Evolutionary conservation across 2,113 vertebrate species (phyloP).

Genomic region (Oceanodroma tethys): DNA sequence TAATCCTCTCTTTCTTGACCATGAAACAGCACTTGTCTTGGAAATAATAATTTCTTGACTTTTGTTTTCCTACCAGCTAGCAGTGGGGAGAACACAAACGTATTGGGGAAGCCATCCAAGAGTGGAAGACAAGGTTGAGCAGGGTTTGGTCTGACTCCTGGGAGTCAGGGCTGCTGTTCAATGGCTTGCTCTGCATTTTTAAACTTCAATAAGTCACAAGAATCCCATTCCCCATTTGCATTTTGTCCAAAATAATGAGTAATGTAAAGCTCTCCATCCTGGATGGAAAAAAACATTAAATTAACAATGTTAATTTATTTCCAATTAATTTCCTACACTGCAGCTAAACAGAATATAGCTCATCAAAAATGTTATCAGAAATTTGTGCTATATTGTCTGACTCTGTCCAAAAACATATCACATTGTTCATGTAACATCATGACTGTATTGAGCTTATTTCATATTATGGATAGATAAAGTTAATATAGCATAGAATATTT

Average conservation of each 20-base stretch:
- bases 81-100: background rate
- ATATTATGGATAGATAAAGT: background rate
- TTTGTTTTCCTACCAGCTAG: background rate
- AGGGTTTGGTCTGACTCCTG: background rate
- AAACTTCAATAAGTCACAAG: background rate
- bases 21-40: background rate
- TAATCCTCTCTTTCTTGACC: background rate
- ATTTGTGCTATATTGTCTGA: background rate
- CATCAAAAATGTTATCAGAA: background rate
- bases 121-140: background rate
- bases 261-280: background rate
- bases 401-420: background rate
- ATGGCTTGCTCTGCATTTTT: background rate
- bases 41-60: background rate
- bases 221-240: background rate
- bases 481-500: background rate
- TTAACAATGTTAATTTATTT: background rate
- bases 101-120: background rate
- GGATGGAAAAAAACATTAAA: background rate
- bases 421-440: background rate
- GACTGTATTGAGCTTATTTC: background rate
- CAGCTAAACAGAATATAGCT: background rate
- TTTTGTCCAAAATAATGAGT: background rate
- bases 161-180: background rate
- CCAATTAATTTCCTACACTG: background rate